Percentiles rank a stretch among this genome's conserved stretches.
Conservation (phyloP, 2,888 invertebrate genomes). For the Physocephala rufipes region DNA sequence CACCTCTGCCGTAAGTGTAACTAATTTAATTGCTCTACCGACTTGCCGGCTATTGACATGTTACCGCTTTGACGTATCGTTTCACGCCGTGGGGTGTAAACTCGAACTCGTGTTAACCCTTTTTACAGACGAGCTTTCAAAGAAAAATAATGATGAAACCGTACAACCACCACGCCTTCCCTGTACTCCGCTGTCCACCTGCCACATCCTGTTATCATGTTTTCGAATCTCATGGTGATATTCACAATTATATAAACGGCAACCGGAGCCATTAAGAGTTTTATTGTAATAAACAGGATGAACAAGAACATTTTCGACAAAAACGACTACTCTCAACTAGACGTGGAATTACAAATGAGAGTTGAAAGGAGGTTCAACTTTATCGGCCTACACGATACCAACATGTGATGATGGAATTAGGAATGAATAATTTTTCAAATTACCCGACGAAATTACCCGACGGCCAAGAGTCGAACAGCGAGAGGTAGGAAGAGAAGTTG, state of each 20-base stretch:
- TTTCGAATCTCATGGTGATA: no score
- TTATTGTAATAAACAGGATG: no score
- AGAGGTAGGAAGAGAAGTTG: no score
- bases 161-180: background rate
- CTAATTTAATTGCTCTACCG: constrained; percentile 27
- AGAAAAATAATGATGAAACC: no score
- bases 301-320: no score
- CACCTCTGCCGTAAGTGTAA: constrained; percentile 7
- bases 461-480: no score
- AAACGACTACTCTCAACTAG: constrained; percentile 20
- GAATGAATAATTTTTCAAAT: no score
- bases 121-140: background rate
- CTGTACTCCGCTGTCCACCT: background rate
- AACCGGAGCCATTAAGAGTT: no score
- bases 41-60: background rate
- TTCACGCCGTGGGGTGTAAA: background rate
- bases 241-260: no score
- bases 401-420: constrained; percentile 2
- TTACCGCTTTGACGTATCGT: background rate
- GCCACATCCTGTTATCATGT: no score
- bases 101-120: background rate
- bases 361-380: background rate
- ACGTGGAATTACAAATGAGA: constrained; percentile 28
- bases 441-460: no score
- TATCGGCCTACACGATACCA: background rate